Evolutionary conservation across 2,888 invertebrate species (phyloP), one percentile per base, ranked within the genome.

Genomic region (Nipponacmea schrenckii): DNA sequence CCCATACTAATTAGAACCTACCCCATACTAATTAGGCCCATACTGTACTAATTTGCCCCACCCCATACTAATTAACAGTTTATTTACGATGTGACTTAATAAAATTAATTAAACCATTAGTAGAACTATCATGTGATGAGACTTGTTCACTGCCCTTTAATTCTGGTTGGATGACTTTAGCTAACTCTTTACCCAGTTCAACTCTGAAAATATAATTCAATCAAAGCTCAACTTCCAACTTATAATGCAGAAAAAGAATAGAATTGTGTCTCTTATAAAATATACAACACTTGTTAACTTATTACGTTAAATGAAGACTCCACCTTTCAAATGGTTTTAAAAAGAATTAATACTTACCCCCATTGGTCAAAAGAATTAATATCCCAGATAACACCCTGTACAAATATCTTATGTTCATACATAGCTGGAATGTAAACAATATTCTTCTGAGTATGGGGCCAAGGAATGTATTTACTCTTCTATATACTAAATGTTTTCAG

Each of bases 331-430:
- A 39, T 5, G 8, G 1, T 39, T 39, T 39, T 5, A 39, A 39
- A 39, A 39, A 39, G 10, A 39, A 39, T 1, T 39, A 39, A 39
- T 39, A 89, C 92, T 90, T 88, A 93, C 93, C 99, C 99, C 98
- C 98, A 99, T 87, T 99, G 99, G 91, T 99, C 99, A 89, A 94
- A 99, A 0, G 98, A 98, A 90, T 99, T 99, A 87, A 99, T 97
- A 90, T 98, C 96, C 99, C 99, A 99, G 84, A 99, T 95, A 65
- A 96, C 93, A 63, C 99, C 99, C 89, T 99, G 99, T 0, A 95
- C 94, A 91, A 99, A 99, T 84, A 99, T 99, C 91, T 99, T 99
- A 90, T 98, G 98, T 89, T 99, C 99, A 89, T 99, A 99, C 91
- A 96, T 92, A 0, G 96, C 98, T 96, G 90, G 65, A 90, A 91